These are phyloP conservation scores for Poeciliopsis paucimaculata DNA, from an alignment of 2,797 vertebrate species.

Conservation along the genomic window DNA sequence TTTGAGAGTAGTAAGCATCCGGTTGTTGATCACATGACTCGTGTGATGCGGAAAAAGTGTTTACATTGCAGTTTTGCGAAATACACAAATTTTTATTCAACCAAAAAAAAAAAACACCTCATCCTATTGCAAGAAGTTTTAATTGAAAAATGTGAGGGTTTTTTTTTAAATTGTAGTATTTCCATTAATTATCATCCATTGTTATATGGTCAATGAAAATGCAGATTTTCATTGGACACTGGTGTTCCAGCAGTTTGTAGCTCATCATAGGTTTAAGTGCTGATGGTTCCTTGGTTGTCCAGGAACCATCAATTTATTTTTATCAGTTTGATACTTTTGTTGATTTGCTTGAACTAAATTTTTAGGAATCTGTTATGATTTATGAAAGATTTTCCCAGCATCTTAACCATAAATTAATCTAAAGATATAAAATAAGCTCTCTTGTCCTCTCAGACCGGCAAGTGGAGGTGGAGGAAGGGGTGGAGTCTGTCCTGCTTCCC, in stretches of 20 bases:
- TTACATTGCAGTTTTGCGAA: too few species aligned
- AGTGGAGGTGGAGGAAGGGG: constrained; percentile 8
- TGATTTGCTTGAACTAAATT: background rate
- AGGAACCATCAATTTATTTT: background rate
- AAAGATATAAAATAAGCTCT: background rate
- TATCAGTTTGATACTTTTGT: background rate
- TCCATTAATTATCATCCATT: too few species aligned
- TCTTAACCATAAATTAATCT: background rate
- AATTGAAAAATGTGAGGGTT: too few species aligned
- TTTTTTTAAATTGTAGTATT: too few species aligned
- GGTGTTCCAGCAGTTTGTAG: background rate
- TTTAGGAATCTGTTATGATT: background rate
- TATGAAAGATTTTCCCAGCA: background rate
- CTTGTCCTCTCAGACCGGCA: background rate
- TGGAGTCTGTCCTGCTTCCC: background rate
- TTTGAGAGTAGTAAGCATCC: too few species aligned
- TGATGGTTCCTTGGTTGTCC: background rate
- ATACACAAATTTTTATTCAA: too few species aligned
- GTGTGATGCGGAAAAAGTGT: too few species aligned
- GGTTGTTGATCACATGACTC: too few species aligned
- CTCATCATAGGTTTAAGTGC: background rate
- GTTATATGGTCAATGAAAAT: too few species aligned
- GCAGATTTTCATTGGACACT: background rate
- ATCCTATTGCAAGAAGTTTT: too few species aligned
- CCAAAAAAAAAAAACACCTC: too few species aligned